Percentiles rank a stretch among this genome's conserved stretches.
Conservation (phyloP, 37 sponge, comb jelly and placozoan genomes). For the Mnemiopsis leidyi region DNA sequence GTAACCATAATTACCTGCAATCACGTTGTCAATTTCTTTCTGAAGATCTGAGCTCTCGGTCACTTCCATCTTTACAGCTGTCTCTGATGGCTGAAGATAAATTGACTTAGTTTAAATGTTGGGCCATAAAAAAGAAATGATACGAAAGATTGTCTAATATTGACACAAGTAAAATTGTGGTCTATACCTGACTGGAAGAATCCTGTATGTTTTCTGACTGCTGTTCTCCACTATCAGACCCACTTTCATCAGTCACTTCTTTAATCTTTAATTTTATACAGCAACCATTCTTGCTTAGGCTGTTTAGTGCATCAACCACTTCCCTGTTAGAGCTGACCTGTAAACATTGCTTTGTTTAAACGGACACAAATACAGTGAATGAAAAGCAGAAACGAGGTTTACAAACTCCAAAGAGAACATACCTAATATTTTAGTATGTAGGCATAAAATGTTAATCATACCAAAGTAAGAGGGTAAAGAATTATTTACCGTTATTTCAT, state of each 20-base stretch:
- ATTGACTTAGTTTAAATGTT: too few relatives aligned
- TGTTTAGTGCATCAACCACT: conserved; percentile 60
- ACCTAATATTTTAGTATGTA: not conserved
- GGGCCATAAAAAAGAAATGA: too few relatives aligned
- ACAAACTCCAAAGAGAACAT: not conserved
- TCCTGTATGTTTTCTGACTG: not conserved
- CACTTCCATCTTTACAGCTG: conserved; percentile 31
- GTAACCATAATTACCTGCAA: conserved; percentile 26
- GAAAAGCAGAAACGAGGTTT: not conserved
- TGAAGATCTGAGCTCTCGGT: conserved; percentile 36
- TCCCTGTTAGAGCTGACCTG: conserved; percentile 61
- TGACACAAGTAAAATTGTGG: not conserved
- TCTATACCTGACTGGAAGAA: not conserved
- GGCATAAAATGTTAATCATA: too few relatives aligned
- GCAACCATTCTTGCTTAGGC: conserved; percentile 31
- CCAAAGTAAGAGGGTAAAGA: not conserved
- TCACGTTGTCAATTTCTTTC: conserved; percentile 40
- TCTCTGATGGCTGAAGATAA: not conserved
- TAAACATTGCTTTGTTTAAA: too few relatives aligned
- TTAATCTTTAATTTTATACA: conserved; percentile 57
- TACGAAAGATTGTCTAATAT: not conserved
- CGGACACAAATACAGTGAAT: too few relatives aligned
- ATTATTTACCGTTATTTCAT: conserved; percentile 46
- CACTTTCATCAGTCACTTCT: conserved; percentile 32
- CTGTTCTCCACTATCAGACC: conserved; percentile 45